A percentile compares a stretch with the other conserved stretches of the same genome.
Evolutionary conservation across 1,140 invertebrate genomes (phyloP).

Genomic region (Drosophila obscura): DNA sequence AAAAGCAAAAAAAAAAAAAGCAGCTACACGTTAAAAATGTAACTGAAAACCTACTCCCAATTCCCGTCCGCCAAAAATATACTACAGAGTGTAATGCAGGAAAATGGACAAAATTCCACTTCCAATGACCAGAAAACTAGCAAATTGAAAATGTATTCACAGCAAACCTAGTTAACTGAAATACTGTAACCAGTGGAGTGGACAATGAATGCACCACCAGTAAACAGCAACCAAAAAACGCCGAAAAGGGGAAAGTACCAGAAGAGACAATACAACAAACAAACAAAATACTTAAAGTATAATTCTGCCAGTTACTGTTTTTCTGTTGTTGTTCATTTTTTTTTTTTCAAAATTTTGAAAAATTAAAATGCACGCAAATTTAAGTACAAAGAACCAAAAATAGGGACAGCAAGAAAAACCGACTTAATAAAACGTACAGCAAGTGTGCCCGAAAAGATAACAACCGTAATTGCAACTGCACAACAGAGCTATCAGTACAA

Average conservation of each 20-base stretch:
- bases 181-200: neutral
- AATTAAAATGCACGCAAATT: slow-evolving; percentile 8
- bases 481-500: slow-evolving; percentile 20
- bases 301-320: neutral
- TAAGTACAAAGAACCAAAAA: slow-evolving; percentile 46
- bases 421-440: neutral
- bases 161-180: slow-evolving; percentile 6
- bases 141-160: neutral
- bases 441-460: slow-evolving; percentile 11
- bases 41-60: neutral
- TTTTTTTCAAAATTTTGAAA: neutral
- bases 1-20: neutral
- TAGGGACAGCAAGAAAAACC: slow-evolving; percentile 9
- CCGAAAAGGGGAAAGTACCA: too few relatives aligned
- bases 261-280: too few relatives aligned
- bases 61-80: slow-evolving; percentile 17
- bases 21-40: neutral
- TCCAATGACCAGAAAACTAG: neutral
- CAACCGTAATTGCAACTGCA: slow-evolving; percentile 44
- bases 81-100: neutral
- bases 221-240: too few relatives aligned
- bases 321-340: slow-evolving; percentile 8
- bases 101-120: slow-evolving; percentile 20
- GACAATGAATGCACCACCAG: too few relatives aligned
- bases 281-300: neutral